These are phyloP conservation scores for Philereme vetulata DNA, from an alignment of 2,888 invertebrate genomes.

Conservation along the genomic window DNA sequence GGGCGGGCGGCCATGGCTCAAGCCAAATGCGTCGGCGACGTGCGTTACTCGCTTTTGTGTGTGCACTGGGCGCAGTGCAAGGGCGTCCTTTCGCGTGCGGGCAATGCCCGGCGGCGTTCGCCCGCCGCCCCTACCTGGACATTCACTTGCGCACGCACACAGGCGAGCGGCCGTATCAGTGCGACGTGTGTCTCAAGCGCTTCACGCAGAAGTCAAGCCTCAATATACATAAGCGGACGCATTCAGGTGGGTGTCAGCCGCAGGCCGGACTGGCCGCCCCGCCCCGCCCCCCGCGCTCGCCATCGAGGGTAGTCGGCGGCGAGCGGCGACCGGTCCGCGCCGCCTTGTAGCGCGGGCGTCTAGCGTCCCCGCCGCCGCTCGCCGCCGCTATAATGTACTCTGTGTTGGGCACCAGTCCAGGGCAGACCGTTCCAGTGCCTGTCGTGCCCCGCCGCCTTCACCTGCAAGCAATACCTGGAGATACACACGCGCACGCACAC, in stretches of 20 bases:
- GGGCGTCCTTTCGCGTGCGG: conserved; percentile 77
- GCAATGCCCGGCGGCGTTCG: conserved; percentile 78
- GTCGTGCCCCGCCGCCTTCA: conserved; percentile 85
- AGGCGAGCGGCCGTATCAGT: conserved; percentile 87
- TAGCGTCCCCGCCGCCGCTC: conserved; percentile 74
- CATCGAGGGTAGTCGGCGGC: conserved; percentile 71
- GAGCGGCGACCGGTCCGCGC: conserved; percentile 80
- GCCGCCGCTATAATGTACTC: conserved; percentile 79
- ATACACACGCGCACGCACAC: conserved; percentile 86
- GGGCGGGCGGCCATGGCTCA: conserved; percentile 57
- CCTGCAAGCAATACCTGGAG: conserved; percentile 85
- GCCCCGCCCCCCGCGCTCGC: conserved; percentile 64
- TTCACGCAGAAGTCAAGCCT: conserved; percentile 93
- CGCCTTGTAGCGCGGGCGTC: conserved; percentile 76
- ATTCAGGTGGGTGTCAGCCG: conserved; percentile 85
- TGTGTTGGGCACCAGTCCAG: conserved; percentile 83
- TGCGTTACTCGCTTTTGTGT: conserved; percentile 84
- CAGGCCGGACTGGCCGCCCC: conserved; percentile 76
- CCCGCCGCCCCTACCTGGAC: conserved; percentile 79
- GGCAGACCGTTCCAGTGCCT: conserved; percentile 84
- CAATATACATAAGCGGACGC: conserved; percentile 91
- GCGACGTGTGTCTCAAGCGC: conserved; percentile 90
- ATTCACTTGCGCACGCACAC: conserved; percentile 82
- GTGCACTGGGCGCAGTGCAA: conserved; percentile 82
- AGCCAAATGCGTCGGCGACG: conserved; percentile 72